Evolutionary conservation across 2,113 vertebrate species (phyloP).

Genomic region (Leptobrachium ailaonicum): DNA sequence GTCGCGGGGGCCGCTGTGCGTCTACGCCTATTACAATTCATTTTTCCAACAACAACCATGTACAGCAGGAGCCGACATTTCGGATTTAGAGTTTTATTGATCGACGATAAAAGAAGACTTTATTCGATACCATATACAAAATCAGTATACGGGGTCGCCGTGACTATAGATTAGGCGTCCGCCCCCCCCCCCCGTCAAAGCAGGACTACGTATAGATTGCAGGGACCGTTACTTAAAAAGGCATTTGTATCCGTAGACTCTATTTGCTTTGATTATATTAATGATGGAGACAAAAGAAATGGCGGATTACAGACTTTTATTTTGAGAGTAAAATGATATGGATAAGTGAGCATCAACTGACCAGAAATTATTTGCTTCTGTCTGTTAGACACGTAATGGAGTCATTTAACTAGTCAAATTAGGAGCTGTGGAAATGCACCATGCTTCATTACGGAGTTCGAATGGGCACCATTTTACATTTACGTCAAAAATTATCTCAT

Average conservation of each 20-base stretch:
- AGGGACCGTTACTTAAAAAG: not conserved
- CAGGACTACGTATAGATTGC: not conserved
- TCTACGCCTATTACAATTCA: not conserved
- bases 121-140: not conserved
- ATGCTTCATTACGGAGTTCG: slow-evolving; percentile 99
- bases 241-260: slow-evolving; percentile 37
- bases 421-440: slow-evolving; percentile 97
- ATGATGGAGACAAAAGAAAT: slow-evolving; percentile 76
- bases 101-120: not conserved
- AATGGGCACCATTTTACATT: slow-evolving; percentile 98
- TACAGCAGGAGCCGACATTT: not conserved
- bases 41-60: not conserved
- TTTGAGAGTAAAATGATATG: slow-evolving; percentile 89
- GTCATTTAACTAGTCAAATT: slow-evolving; percentile 99
- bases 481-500: slow-evolving; percentile 99
- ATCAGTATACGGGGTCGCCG: not conserved
- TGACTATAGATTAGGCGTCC: too few relatives aligned
- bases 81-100: not conserved
- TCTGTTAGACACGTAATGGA: slow-evolving; percentile 99
- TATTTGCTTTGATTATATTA: slow-evolving; percentile 74
- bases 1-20: not conserved
- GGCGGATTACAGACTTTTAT: slow-evolving; percentile 83
- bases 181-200: not conserved
- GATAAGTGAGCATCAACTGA: slow-evolving; percentile 99
- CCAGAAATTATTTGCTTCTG: slow-evolving; percentile 99